phyloP scores from a whole-genome alignment of 2,113 vertebrate species.

The Oriolus oriolus region DNA sequence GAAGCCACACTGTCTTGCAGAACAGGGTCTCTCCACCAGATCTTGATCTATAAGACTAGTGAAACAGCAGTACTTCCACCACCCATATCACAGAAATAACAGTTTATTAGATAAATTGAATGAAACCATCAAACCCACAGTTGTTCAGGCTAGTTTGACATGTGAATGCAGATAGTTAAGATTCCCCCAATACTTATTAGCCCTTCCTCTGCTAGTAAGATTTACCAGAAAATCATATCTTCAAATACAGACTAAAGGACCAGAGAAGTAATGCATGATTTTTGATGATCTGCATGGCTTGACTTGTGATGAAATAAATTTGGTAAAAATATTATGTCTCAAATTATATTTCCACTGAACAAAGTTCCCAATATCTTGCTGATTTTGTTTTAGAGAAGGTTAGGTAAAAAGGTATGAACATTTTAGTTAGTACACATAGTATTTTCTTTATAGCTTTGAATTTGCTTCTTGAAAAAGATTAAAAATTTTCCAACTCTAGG shows the following conservation, averaged over 20 bases:
- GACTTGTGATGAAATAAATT: neutral
- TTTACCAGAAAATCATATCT: neutral
- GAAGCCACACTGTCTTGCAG: neutral
- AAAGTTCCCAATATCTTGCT: neutral
- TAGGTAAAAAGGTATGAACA: neutral
- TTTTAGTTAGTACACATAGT: neutral
- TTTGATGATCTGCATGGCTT: neutral
- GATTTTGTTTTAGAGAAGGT: neutral
- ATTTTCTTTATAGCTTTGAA: neutral
- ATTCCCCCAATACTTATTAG: neutral
- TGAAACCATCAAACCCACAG: neutral
- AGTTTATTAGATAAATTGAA: neutral
- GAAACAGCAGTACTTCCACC: neutral
- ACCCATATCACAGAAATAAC: neutral
- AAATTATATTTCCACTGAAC: neutral
- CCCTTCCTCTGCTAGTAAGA: neutral
- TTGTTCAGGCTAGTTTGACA: neutral
- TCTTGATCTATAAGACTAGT: neutral
- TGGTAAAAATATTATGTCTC: neutral
- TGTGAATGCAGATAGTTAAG: neutral
- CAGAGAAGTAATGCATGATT: neutral
- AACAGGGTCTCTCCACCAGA: neutral
- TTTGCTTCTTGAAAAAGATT: neutral
- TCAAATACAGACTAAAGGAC: neutral
- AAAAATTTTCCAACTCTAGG: neutral